Evolutionary conservation across 2,888 invertebrate genomes (phyloP).

Genomic region (Conchocele bisecta): DNA sequence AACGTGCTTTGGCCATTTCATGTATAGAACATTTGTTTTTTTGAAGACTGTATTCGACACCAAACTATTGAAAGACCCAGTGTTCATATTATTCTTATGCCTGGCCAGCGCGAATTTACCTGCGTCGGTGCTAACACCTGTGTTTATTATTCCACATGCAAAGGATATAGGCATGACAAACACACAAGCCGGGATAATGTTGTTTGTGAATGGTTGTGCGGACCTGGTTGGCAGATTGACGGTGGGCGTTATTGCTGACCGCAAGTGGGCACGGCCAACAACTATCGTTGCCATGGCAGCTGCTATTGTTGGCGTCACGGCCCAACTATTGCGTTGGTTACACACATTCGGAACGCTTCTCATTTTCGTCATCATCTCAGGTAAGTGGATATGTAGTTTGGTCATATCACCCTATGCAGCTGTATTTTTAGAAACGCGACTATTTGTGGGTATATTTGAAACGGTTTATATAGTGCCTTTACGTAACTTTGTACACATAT

Average conservation of each 20-base stretch:
- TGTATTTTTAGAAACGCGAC: background rate
- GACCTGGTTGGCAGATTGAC: slow-evolving; percentile 11
- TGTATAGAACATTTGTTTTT: background rate
- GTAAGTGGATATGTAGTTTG: background rate
- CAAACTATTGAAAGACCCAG: slow-evolving; percentile 6
- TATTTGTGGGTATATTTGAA: background rate
- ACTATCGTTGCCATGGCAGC: slow-evolving; percentile 11
- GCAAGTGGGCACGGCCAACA: slow-evolving; percentile 15
- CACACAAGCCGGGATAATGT: slow-evolving; percentile 3
- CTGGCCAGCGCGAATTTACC: slow-evolving; percentile 15
- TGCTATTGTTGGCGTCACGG: slow-evolving; percentile 3
- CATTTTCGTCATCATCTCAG: background rate
- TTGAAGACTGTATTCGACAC: slow-evolving; percentile 18
- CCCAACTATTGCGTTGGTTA: slow-evolving; percentile 12
- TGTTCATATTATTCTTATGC: slow-evolving; percentile 12
- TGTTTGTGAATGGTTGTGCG: slow-evolving; percentile 13
- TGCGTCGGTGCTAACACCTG: slow-evolving; percentile 5
- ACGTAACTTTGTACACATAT: no score
- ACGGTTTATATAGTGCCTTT: background rate
- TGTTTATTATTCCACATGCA: slow-evolving; percentile 12
- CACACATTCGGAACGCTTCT: background rate
- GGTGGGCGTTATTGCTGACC: slow-evolving; percentile 18
- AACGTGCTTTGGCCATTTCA: background rate
- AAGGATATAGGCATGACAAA: slow-evolving; percentile 26
- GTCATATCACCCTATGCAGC: background rate